Conservation (phyloP, 2,888 invertebrate genomes). For the Drosophila anomalipes region DNA sequence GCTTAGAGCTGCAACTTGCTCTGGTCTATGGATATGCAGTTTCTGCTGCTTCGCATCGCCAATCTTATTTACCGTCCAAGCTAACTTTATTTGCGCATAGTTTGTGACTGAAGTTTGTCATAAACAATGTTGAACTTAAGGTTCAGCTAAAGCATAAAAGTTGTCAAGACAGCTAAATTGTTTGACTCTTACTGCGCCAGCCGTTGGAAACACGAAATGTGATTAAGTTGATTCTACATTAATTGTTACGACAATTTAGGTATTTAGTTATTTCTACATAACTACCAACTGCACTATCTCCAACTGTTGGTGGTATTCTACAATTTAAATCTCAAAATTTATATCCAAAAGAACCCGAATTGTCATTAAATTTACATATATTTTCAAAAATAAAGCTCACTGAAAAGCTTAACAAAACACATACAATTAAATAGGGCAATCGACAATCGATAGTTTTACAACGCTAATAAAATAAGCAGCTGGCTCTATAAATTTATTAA, state of each 20-base stretch:
- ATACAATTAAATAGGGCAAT: not conserved
- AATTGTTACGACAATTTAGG: constrained; percentile 3
- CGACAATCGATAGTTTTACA: not conserved
- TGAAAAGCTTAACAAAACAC: not conserved
- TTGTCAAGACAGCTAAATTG: constrained; percentile 58
- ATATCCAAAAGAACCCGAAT: not conserved
- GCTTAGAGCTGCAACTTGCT: constrained; percentile 29
- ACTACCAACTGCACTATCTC: not conserved
- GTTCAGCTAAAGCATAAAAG: constrained; percentile 61
- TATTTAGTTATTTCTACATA: not conserved
- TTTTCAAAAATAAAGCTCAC: not conserved
- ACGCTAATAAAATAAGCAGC: not conserved
- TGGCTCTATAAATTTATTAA: constrained; percentile 6
- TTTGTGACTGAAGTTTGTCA: constrained; percentile 75
- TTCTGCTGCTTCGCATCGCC: not conserved
- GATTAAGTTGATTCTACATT: constrained; percentile 23
- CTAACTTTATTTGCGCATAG: constrained; percentile 72
- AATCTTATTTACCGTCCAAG: constrained; percentile 30
- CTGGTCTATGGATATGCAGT: not conserved
- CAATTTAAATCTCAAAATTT: not conserved
- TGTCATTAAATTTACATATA: not conserved
- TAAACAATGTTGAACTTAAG: constrained; percentile 71
- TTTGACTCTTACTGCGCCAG: constrained; percentile 54
- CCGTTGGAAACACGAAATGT: not conserved
- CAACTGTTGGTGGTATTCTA: not conserved